Evolutionary conservation across 2,113 vertebrate genomes (phyloP), one percentile per base, ranked within the genome.

Genomic region (Bos indicus): DNA sequence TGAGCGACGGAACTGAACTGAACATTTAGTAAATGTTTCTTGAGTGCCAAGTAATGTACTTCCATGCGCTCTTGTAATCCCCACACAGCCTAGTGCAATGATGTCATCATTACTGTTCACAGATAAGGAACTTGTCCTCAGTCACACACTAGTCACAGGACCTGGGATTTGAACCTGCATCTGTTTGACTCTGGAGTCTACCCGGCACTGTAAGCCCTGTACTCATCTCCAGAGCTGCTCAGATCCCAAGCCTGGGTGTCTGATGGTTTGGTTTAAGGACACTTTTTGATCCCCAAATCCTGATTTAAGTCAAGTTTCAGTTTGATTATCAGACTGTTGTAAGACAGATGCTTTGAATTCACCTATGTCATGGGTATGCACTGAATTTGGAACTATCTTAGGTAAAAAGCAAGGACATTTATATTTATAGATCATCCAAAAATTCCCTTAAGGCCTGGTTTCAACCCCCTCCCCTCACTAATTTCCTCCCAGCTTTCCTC

Each of bases 241-340:
- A 30, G 30, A 43, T 88, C 51, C 51, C 54, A 62, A 62, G 40
- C 26, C 46, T 88, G 10, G 4, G 5, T 21, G 5, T 48, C 54
- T 56, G 57, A 9, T 14, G 83, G 1, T 94, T 90, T 54, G 36
- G 13, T 46, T 6, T 52, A 64, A 82, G 93, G 48, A 88, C 7
- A 11, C 11, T 77, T 16, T 3, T 7, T 74, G 91, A 30, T 77
- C 23, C 36, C 60, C 33, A 87, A 62, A 64, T 90, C 62, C 60
- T 93, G 40, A 80, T 84, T 88, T 82, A 92, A 91, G 87, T 84
- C 59, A 67, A 94, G 30, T 40, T 97, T 93, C 56, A 56, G 36
- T 83, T 96, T 17, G 25, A 26, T 84, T 80, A 77, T 83, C 87
- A 95, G 51, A 83, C 5, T 77, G 56, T 52, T 67, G 0, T 26